Percentiles rank a stretch among this genome's conserved stretches.
Conservation (phyloP, 2,888 invertebrate genomes). For the Tenthredo amoena region DNA sequence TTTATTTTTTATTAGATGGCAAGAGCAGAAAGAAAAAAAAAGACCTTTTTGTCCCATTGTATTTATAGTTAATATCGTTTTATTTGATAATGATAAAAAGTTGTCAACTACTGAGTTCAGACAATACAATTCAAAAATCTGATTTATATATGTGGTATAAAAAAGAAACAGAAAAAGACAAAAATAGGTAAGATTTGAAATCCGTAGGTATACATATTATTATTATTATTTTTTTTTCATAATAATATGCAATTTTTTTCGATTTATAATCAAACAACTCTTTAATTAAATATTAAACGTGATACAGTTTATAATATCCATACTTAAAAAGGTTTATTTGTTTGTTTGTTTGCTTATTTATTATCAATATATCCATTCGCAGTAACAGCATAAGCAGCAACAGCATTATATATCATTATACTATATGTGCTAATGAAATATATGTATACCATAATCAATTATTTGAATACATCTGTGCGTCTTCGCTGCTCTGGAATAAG, state of each 20-base stretch:
- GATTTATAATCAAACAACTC: neutral
- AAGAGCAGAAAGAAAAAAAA: neutral
- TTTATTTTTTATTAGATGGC: neutral
- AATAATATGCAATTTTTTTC: neutral
- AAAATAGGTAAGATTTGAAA: no score
- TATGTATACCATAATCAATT: neutral
- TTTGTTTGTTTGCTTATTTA: neutral
- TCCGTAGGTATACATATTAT: neutral
- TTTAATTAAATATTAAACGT: neutral
- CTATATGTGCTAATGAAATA: neutral
- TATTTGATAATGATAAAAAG: no score
- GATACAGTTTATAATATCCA: neutral
- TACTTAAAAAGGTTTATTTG: neutral
- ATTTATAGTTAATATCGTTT: no score
- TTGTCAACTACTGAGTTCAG: no score
- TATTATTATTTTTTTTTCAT: neutral
- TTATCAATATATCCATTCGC: neutral
- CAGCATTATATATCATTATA: neutral
- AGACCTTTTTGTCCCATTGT: neutral
- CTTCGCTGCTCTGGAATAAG: neutral
- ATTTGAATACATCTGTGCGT: neutral
- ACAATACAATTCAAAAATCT: no score
- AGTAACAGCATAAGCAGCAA: neutral
- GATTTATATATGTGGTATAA: no score
- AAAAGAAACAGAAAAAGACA: no score